These are phyloP conservation scores for Perdita meconis DNA, from an alignment of 2,888 invertebrate species.

Conservation along the genomic window DNA sequence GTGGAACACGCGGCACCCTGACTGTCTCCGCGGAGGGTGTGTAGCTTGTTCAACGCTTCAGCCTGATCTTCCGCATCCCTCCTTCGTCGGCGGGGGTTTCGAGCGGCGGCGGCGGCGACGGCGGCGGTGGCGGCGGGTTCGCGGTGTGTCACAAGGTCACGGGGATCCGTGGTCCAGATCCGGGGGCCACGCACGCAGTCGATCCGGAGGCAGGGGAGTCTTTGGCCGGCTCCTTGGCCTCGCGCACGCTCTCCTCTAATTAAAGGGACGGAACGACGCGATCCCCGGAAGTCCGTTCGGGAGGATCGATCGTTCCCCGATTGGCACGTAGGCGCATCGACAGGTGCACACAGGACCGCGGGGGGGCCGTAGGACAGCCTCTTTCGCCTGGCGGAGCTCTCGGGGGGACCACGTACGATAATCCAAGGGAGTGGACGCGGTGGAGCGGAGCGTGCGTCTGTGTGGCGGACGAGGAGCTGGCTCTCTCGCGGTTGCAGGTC, in stretches of 20 bases:
- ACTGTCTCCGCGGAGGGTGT: slow-evolving; percentile 49
- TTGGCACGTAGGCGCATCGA: slow-evolving; percentile 49
- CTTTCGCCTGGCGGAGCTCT: neutral
- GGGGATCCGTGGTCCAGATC: slow-evolving; percentile 56
- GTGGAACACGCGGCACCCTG: slow-evolving; percentile 44
- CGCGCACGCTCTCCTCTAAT: slow-evolving; percentile 52
- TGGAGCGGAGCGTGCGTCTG: slow-evolving; percentile 2
- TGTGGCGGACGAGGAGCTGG: slow-evolving; percentile 12
- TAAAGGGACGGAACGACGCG: slow-evolving; percentile 48
- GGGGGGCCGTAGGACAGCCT: neutral
- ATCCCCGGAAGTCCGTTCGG: slow-evolving; percentile 51
- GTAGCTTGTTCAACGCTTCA: slow-evolving; percentile 51
- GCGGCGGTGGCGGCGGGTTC: slow-evolving; percentile 1
- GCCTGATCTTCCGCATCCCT: slow-evolving; percentile 58
- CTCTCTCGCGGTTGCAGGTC: slow-evolving; percentile 68
- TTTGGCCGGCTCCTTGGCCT: slow-evolving; percentile 8
- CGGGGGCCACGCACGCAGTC: slow-evolving; percentile 45
- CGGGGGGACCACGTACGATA: too few relatives aligned
- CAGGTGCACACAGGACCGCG: slow-evolving; percentile 38
- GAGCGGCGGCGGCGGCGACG: slow-evolving; percentile 2
- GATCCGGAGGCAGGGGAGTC: neutral
- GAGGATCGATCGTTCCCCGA: slow-evolving; percentile 54
- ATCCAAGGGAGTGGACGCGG: neutral
- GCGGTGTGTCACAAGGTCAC: slow-evolving; percentile 72
- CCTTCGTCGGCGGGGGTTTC: slow-evolving; percentile 22